Base-by-base conservation (phyloP, 2,113 vertebrate genomes). In the Limanda limanda region DNA sequence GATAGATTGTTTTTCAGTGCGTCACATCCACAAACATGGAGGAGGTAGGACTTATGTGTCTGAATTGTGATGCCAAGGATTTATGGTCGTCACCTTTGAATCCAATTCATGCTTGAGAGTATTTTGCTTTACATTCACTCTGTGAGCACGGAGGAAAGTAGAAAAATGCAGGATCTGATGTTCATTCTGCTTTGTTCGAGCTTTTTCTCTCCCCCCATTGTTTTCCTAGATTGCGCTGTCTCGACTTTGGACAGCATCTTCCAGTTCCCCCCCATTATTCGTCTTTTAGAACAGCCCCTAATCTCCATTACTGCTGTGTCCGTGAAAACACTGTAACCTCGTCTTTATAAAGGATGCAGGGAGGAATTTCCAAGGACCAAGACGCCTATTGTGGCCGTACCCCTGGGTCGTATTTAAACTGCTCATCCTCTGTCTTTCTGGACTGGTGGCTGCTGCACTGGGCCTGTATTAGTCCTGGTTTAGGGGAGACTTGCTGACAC, bases 401-500 rank as follows among this genome's bases (percentile, higher is more conserved):
- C 45, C 37, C 11, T 31, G 55, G 68, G 27, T 61, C 47, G 45
- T 23, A 48, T 59, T 61, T 37, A 70, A 64, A 20, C 48, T 52
- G 20, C 51, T 74, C 54, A 51, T 55, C 27, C 54, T 58, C 5
- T 8, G 25, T 64, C 25, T 58, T 21, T 27, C 25, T 42, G 40
- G 40, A 42, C 47, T 51, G 17, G 1, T 9, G 7, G 47, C 47
- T 37, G 57, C 61, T 71, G 59, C 68, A 52, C 51, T n/a, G 68
- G 61, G 20, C 2, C 51, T 11, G 24, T 31, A 62, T 59, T 55
- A 60, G 60, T 52, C 23, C 18, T 59, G 5, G 56, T 79, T 68
- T 24, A n/a, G 25, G 23, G 57, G 62, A 74, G 63, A 66, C 71
- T 62, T 42, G 74, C 79, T 76, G 80, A 88, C 73, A 69, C 68